These are phyloP conservation scores for Sphecodes monilicornis DNA, from an alignment of 2,888 invertebrate genomes.

Conservation along the genomic window DNA sequence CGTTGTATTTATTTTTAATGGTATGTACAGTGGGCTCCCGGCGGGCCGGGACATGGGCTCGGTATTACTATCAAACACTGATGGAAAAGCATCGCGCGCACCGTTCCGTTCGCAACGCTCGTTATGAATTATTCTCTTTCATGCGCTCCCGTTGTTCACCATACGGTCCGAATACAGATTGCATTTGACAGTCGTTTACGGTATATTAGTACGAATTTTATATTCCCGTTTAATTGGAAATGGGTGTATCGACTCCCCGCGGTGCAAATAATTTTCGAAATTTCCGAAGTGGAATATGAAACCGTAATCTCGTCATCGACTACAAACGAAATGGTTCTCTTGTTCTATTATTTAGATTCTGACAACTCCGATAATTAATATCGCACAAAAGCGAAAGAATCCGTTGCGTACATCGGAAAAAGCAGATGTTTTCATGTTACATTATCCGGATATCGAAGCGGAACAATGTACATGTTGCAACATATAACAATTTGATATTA, in stretches of 20 bases:
- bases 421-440: background rate
- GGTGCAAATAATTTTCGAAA: conserved; percentile 9
- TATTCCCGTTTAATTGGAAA: background rate
- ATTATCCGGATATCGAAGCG: background rate
- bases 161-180: conserved; percentile 24
- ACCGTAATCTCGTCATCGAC: background rate
- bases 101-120: conserved; percentile 1
- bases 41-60: background rate
- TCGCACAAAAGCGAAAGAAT: background rate
- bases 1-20: conserved; percentile 58
- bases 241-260: background rate
- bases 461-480: background rate
- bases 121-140: conserved; percentile 41
- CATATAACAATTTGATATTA: background rate
- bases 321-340: background rate
- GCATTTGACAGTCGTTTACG: conserved; percentile 24
- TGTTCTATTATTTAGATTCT: background rate
- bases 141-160: background rate
- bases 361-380: background rate
- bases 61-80: conserved; percentile 39
- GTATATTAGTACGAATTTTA: background rate
- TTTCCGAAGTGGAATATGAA: background rate
- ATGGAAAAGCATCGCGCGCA: background rate
- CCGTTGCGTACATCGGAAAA: background rate
- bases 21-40: conserved; percentile 20